A percentile compares a stretch with the other conserved stretches of the same genome.
Conservation (phyloP, 2,888 invertebrate genomes). For the Harmothoe impar region DNA sequence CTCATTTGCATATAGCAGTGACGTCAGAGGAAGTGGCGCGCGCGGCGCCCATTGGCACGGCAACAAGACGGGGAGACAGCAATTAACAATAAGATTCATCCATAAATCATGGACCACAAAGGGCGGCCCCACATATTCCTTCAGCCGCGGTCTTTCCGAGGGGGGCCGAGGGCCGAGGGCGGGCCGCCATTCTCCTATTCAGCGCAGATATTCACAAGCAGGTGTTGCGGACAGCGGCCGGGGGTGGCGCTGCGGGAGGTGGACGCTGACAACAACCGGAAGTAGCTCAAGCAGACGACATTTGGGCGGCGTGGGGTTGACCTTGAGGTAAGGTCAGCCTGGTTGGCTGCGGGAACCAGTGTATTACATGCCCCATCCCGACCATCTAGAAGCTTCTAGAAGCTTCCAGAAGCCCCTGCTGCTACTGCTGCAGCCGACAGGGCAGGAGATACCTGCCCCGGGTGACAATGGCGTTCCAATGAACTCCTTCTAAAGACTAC, state of each 20-base stretch:
- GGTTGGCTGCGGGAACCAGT: too few species aligned
- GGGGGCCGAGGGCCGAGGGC: neutral
- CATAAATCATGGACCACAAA: constrained; percentile 49
- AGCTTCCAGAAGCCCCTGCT: too few species aligned
- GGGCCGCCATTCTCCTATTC: neutral
- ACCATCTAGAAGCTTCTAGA: too few species aligned
- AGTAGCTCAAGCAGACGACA: constrained; percentile 18
- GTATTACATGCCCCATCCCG: too few species aligned
- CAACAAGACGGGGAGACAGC: constrained; percentile 17
- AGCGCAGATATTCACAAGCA: neutral
- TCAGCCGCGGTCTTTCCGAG: neutral
- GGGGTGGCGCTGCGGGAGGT: neutral
- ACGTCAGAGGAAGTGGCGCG: constrained; percentile 39
- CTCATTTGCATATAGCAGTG: constrained; percentile 8
- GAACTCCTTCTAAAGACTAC: neutral
- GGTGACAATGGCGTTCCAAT: neutral
- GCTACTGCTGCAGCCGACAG: too few species aligned
- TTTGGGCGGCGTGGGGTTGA: constrained; percentile 11
- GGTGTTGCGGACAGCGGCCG: neutral
- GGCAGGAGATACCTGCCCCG: neutral
- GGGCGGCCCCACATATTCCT: neutral
- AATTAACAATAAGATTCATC: constrained; percentile 49
- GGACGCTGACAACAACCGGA: neutral
- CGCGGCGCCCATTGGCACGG: neutral
- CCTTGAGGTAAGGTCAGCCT: constrained; percentile 26